phyloP scores from a whole-genome alignment of 2,888 invertebrate genomes.

The Taphrorychus bicolor region DNA sequence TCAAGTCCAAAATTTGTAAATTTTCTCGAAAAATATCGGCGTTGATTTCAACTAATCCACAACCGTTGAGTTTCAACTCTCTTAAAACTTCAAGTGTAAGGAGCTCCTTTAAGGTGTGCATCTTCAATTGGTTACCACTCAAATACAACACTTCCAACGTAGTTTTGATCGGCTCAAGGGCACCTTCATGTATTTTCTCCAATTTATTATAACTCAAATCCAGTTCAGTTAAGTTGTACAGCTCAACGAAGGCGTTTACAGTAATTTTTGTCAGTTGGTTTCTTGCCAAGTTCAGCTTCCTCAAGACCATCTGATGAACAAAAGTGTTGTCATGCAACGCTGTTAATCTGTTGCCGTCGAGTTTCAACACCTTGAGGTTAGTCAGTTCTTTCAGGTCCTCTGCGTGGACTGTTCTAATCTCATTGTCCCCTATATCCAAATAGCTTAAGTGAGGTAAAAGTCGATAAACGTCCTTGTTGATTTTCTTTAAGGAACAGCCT shows the following conservation, averaged over 20 bases:
- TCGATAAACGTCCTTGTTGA: slow-evolving; percentile 80
- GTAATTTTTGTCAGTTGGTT: slow-evolving; percentile 76
- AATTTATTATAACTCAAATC: slow-evolving; percentile 77
- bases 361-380: slow-evolving; percentile 67
- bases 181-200: slow-evolving; percentile 44
- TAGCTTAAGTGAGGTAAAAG: slow-evolving; percentile 72
- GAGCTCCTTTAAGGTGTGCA: slow-evolving; percentile 63
- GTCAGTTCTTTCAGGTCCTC: slow-evolving; percentile 73
- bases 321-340: slow-evolving; percentile 74
- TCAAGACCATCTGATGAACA: slow-evolving; percentile 63
- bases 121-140: slow-evolving; percentile 71
- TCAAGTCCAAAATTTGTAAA: slow-evolving; percentile 70
- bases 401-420: slow-evolving; percentile 71
- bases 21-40: slow-evolving; percentile 66
- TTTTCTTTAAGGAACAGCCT: slow-evolving; percentile 72
- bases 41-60: slow-evolving; percentile 66
- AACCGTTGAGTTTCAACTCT: slow-evolving; percentile 66
- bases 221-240: slow-evolving; percentile 70
- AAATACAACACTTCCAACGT: slow-evolving; percentile 70
- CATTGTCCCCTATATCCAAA: slow-evolving; percentile 79
- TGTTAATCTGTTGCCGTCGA: slow-evolving; percentile 79
- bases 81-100: slow-evolving; percentile 65
- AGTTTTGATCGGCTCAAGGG: slow-evolving; percentile 61
- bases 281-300: slow-evolving; percentile 67
- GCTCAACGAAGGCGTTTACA: slow-evolving; percentile 73